phyloP scores from a whole-genome alignment of 2,797 vertebrate genomes.

The Sylvilagus floridanus region DNA sequence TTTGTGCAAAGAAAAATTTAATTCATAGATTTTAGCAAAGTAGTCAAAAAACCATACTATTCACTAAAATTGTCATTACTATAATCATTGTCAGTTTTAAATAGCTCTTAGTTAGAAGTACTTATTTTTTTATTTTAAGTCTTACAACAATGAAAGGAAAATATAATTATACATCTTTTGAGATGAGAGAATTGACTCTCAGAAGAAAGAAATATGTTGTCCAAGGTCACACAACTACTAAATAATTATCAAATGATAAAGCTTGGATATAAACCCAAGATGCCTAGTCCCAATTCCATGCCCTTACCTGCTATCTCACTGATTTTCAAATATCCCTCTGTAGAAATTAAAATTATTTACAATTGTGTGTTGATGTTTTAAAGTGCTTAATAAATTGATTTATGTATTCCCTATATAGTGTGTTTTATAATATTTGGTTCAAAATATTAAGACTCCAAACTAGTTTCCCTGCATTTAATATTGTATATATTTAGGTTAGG shows the following conservation, averaged over 20 bases:
- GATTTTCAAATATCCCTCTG: background rate
- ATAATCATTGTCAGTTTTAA: constrained; percentile 50
- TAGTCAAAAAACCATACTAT: constrained; percentile 25
- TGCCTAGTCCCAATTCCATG: background rate
- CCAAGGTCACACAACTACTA: background rate
- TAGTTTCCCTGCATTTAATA: background rate
- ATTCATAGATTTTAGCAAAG: background rate
- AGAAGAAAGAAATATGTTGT: constrained; percentile 36
- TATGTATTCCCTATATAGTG: background rate
- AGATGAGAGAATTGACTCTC: background rate
- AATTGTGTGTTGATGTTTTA: background rate
- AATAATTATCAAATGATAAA: background rate
- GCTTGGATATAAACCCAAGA: background rate
- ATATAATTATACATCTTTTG: constrained; percentile 25
- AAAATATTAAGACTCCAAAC: background rate
- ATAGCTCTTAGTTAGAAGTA: constrained; percentile 10
- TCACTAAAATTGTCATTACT: background rate
- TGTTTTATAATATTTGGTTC: background rate
- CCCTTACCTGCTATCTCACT: background rate
- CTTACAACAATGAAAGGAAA: constrained; percentile 25
- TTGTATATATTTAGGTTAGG: background rate
- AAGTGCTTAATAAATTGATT: background rate
- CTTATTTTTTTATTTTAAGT: constrained; percentile 48
- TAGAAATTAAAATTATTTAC: background rate
- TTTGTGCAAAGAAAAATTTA: constrained; percentile 3